Evolutionary conservation across 2,113 vertebrate species (phyloP), one percentile per base, ranked within the genome.

Genomic region (Syngnathoides biaculeatus): DNA sequence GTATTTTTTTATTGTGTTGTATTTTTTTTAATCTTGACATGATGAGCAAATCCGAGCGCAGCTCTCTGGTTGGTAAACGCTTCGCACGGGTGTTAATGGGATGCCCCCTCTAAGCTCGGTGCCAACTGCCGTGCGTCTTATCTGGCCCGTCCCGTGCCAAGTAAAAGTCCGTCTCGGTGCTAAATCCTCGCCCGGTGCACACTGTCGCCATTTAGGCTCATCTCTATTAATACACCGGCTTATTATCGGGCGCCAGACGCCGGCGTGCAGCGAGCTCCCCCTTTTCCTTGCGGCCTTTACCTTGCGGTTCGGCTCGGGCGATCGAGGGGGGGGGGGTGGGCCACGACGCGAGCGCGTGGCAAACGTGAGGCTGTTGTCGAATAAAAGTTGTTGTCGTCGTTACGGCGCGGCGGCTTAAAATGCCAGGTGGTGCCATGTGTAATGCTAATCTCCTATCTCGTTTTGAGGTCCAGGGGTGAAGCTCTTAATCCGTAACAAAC

Each of bases 391-490:
- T 87, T 89, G 84, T 88, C 82, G 84, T 88, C 82, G 82, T 89
- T 89, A 89, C 88, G 87, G 83, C 71, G 59, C 74, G 73, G 86
- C 82, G 73, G 87, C 82, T 90, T 88, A 89, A 83, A 87, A 82
- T 89, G 83, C 82, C 89, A 90, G 89, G 89, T 90, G 89, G 89
- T 67, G 87, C 86, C 86, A 90, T 87, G 87, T 87, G 84, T 90
- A 84, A 84, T 77, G 71, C 71, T 90, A 90, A 88, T 90, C 86
- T 84, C 79, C 82, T 73, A 85, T 89, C 88, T 91, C 86, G 88
- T 90, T 86, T 89, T 71, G 74, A 87, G 88, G 87, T 89, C 86
- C 84, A 84, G 84, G 79, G 87, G 87, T 89, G 87, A 89, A 91
- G 88, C 89, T 84, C 80, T 89, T 90, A 89, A 92, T 90, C 88